Conservation (phyloP, 2,888 invertebrate species). For the Mesopsocus fuscifrons region DNA sequence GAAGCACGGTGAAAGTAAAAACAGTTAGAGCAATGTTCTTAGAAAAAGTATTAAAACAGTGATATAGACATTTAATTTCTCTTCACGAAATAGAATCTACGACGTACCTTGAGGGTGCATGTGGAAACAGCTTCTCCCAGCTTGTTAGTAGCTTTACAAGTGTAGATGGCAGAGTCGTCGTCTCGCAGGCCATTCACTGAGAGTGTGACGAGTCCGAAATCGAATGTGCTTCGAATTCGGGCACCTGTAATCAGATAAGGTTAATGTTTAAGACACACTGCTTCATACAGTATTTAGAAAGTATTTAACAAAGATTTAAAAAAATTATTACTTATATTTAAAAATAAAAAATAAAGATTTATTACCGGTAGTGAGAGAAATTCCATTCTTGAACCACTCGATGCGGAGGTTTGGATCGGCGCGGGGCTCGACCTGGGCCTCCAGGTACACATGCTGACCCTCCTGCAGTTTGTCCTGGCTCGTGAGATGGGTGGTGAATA, state of each 20-base stretch:
- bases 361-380: slow-evolving; percentile 56
- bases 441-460: slow-evolving; percentile 69
- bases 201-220: slow-evolving; percentile 88
- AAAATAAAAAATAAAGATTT: neutral
- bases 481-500: slow-evolving; percentile 83
- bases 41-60: neutral
- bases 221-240: slow-evolving; percentile 81
- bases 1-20: slow-evolving; percentile 1
- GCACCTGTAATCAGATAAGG: slow-evolving; percentile 26
- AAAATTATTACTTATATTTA: neutral
- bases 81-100: neutral
- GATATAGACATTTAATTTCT: neutral
- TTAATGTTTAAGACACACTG: neutral
- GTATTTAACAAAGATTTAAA: neutral
- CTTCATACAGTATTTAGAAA: neutral
- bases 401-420: slow-evolving; percentile 72
- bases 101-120: slow-evolving; percentile 68
- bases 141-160: slow-evolving; percentile 83
- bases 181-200: slow-evolving; percentile 71
- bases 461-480: slow-evolving; percentile 67
- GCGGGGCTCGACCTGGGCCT: slow-evolving; percentile 80
- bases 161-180: slow-evolving; percentile 90
- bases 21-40: neutral
- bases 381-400: slow-evolving; percentile 88
- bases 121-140: slow-evolving; percentile 90